Percentiles rank a stretch among this genome's conserved stretches.
Evolutionary conservation across 2,888 invertebrate species (phyloP).

Genomic region (Lottia gigantea): DNA sequence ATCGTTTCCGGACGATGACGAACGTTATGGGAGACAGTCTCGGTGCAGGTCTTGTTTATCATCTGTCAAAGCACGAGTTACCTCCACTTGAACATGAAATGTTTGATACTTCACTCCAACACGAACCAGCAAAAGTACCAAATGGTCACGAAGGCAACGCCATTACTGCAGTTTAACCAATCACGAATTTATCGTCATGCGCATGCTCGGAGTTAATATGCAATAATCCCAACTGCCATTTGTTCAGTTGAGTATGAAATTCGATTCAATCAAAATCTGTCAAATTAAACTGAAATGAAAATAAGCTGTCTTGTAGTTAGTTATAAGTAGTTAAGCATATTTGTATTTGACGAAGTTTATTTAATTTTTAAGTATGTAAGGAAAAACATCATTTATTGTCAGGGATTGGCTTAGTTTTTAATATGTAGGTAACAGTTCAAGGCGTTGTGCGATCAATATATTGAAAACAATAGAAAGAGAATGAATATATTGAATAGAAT

Average conservation of each 20-base stretch:
- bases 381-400: too few species aligned
- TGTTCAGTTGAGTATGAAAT: conserved; percentile 13
- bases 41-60: conserved; percentile 91
- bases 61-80: conserved; percentile 71
- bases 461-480: too few species aligned
- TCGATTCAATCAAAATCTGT: neutral
- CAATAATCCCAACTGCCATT: conserved; percentile 21
- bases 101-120: conserved; percentile 26
- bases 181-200: conserved; percentile 13
- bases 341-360: too few species aligned
- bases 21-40: conserved; percentile 96
- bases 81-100: conserved; percentile 46
- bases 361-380: too few species aligned
- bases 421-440: too few species aligned
- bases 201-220: conserved; percentile 18
- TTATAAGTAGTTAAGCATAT: too few species aligned
- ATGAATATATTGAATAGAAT: too few species aligned
- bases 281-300: too few species aligned
- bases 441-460: too few species aligned
- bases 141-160: conserved; percentile 40
- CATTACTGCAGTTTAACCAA: conserved; percentile 42
- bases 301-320: too few species aligned
- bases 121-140: conserved; percentile 32
- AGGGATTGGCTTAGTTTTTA: too few species aligned
- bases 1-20: conserved; percentile 78